Percentiles rank a stretch among this genome's conserved stretches.
Evolutionary conservation across 2,888 invertebrate species (phyloP).

Genomic region (Catocala nupta): DNA sequence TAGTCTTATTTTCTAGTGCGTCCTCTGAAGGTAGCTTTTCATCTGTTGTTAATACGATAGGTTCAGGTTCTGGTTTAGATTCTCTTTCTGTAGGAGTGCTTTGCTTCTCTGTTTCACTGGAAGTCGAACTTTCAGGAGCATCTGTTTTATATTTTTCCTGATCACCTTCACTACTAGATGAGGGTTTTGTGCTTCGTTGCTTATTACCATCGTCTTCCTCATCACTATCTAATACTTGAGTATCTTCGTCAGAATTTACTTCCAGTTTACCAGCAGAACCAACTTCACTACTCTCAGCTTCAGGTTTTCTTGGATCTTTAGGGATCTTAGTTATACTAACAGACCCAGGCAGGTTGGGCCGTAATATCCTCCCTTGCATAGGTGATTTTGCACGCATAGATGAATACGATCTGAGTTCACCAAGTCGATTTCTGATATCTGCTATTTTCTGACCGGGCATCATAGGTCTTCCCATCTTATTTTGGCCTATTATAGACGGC

Average conservation of each 20-base stretch:
- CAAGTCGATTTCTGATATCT: constrained; percentile 74
- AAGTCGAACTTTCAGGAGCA: constrained; percentile 32
- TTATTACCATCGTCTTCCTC: constrained; percentile 66
- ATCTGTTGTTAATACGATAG: constrained; percentile 77
- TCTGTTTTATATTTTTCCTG: constrained; percentile 31
- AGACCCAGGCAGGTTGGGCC: constrained; percentile 76
- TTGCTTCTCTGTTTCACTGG: constrained; percentile 44
- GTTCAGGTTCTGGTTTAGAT: constrained; percentile 50
- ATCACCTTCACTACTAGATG: constrained; percentile 33
- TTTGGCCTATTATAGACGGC: constrained; percentile 71
- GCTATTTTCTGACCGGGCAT: constrained; percentile 78
- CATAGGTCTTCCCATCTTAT: constrained; percentile 72
- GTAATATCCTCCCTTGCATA: constrained; percentile 65
- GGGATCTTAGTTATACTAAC: constrained; percentile 81
- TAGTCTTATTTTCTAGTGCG: constrained; percentile 67
- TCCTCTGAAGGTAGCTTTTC: constrained; percentile 81
- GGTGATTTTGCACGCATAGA: constrained; percentile 72
- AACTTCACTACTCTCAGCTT: constrained; percentile 58
- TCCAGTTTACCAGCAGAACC: constrained; percentile 61
- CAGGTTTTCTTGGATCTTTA: constrained; percentile 67
- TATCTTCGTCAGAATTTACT: constrained; percentile 73
- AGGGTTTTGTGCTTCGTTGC: constrained; percentile 44
- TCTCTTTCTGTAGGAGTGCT: constrained; percentile 48
- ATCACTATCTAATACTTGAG: constrained; percentile 80
- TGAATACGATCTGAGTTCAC: constrained; percentile 72